Conservation (phyloP, 2,888 invertebrate genomes). For the Lissonota sp. region DNA sequence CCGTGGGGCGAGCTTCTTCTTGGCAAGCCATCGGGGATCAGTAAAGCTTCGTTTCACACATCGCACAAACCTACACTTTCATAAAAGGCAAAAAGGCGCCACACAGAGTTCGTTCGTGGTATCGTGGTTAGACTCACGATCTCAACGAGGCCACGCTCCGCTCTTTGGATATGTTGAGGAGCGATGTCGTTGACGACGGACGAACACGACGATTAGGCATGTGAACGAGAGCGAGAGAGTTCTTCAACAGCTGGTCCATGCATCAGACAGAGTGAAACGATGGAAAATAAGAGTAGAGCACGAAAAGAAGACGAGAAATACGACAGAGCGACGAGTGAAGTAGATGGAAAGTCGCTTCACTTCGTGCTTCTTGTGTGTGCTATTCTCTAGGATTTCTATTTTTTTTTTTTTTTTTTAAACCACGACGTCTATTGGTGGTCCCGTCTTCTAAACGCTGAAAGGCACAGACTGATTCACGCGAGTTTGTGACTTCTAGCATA, state of each 20-base stretch:
- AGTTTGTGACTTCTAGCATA: constrained; percentile 46
- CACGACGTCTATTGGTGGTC: constrained; percentile 48
- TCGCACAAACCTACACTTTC: constrained; percentile 26
- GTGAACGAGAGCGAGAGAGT: constrained; percentile 41
- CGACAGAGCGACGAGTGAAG: constrained; percentile 59
- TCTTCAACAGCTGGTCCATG: background rate
- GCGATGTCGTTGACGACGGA: constrained; percentile 67
- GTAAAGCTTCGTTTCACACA: constrained; percentile 53
- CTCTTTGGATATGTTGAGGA: constrained; percentile 48
- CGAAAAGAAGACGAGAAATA: constrained; percentile 24
- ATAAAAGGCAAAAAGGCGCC: constrained; percentile 62
- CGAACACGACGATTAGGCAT: constrained; percentile 73
- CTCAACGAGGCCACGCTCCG: constrained; percentile 37
- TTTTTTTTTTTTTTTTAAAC: background rate
- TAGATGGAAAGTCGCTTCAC: constrained; percentile 58
- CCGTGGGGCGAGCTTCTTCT: constrained; percentile 51
- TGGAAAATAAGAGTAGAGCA: constrained; percentile 36
- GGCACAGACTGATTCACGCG: constrained; percentile 34
- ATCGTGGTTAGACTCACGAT: constrained; percentile 58
- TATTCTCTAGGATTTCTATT: constrained; percentile 17
- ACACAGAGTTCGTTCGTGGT: constrained; percentile 67
- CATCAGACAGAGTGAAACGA: constrained; percentile 27
- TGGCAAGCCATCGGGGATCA: constrained; percentile 57
- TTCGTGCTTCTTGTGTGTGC: constrained; percentile 26
- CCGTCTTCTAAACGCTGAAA: constrained; percentile 56